phyloP scores from a whole-genome alignment of 2,888 invertebrate species.

The Dascillus cervinus region DNA sequence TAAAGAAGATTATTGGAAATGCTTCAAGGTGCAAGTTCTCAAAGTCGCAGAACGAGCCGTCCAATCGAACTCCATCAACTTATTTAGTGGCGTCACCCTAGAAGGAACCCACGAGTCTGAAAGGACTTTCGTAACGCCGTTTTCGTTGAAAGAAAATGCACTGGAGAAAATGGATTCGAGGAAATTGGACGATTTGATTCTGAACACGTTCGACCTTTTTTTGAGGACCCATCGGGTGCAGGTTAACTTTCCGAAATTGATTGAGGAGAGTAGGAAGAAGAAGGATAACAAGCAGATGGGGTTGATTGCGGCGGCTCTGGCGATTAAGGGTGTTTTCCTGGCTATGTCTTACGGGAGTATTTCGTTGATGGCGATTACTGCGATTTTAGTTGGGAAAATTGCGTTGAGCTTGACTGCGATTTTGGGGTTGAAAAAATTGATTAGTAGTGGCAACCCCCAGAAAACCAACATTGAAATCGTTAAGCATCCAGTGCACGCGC shows the following conservation, averaged over 20 bases:
- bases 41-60: conserved; percentile 59
- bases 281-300: conserved; percentile 59
- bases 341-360: conserved; percentile 69
- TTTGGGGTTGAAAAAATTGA: conserved; percentile 72
- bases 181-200: conserved; percentile 53
- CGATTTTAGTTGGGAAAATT: conserved; percentile 75
- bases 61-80: conserved; percentile 52
- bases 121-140: conserved; percentile 14
- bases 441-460: conserved; percentile 55
- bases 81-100: conserved; percentile 56
- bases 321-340: conserved; percentile 64
- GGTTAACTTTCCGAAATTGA: conserved; percentile 32
- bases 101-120: conserved; percentile 29
- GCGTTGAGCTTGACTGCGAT: conserved; percentile 72
- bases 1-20: conserved; percentile 58
- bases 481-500: conserved; percentile 70
- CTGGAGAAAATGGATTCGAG: conserved; percentile 52
- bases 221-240: conserved; percentile 51
- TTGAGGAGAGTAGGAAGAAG: conserved; percentile 51
- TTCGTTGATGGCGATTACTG: conserved; percentile 71
- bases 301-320: conserved; percentile 59
- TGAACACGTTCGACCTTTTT: conserved; percentile 50
- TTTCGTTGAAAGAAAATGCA: conserved; percentile 37
- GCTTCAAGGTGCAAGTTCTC: conserved; percentile 62
- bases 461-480: conserved; percentile 81